Evolutionary conservation across 2,888 invertebrate genomes (phyloP), one percentile per base, ranked within the genome.

Genomic region (Lydus trimaculatus): DNA sequence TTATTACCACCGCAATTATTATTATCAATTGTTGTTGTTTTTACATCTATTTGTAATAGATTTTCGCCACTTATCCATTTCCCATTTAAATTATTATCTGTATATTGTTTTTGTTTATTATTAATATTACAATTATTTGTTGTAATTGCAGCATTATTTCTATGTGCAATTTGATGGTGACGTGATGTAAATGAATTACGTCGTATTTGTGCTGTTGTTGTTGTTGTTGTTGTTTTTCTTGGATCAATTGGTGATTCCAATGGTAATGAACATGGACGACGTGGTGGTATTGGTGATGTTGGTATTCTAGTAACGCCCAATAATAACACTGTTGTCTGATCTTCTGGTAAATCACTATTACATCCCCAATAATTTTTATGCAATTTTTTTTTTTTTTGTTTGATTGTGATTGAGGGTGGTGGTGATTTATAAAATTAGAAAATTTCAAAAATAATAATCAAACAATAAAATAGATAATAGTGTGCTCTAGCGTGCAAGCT

Each of bases 281-380:
- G 83, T 43, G 81, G 77, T 65, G 81, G 80, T 70, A 80, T 70
- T 70, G 85, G 85, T 58, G 86, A 84, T 43, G 85, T 82, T 71
- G 85, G 84, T 73, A 85, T 88, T 81, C 89, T 89, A 83, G 88
- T 90, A 70, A 90, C 89, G 71, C 89, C 89, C 80, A 90, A 83
- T 63, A 90, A 88, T 69, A 90, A 86, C 62, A 90, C 90, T 63
- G 89, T 87, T 73, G 89, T 87, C 79, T 87, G 87, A 76, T 90
- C 90, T 81, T 90, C 89, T 31, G 90, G 90, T 67, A 90, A 86
- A 79, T 90, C 90, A 81, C 90, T 90, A 88, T 65, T 69, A n/a
- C n/a, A n/a, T n/a, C n/a, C n/a, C n/a, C n/a, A n/a, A n/a, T n/a
- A n/a, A n/a, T n/a, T n/a, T n/a, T n/a, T n/a, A n/a, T n/a, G n/a